Percentiles rank a stretch among this genome's conserved stretches.
Conservation (phyloP, 2,797 vertebrate species). For the Microtus obscurus region DNA sequence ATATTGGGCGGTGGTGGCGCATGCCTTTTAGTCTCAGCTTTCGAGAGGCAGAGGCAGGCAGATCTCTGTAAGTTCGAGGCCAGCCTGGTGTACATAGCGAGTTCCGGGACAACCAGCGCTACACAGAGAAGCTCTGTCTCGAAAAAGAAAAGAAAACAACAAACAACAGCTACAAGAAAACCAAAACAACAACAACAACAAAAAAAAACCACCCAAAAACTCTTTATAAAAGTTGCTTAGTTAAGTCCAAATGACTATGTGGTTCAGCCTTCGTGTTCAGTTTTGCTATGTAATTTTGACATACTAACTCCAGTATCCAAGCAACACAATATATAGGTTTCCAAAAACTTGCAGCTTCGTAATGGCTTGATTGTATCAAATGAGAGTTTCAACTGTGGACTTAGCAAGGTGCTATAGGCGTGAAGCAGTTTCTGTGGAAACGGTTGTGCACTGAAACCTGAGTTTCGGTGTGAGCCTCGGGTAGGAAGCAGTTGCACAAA, state of each 20-base stretch:
- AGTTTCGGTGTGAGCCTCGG: background rate
- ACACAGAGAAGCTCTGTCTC: background rate
- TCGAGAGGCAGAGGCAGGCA: background rate
- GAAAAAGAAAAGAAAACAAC: background rate
- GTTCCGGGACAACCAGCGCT: background rate
- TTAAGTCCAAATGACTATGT: background rate
- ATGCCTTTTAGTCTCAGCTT: background rate
- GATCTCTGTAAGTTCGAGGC: background rate
- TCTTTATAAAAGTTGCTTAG: background rate
- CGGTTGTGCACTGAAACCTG: constrained; percentile 6
- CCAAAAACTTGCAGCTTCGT: constrained; percentile 12
- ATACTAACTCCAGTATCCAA: background rate
- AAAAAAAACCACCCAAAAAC: background rate
- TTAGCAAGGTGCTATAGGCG: background rate
- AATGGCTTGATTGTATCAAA: background rate
- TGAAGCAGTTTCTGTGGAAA: constrained; percentile 57
- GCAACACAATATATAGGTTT: background rate
- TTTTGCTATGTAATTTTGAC: constrained; percentile 41
- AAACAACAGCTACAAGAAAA: too few species aligned
- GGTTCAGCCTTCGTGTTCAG: background rate
- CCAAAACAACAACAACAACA: too few species aligned
- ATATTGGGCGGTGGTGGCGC: background rate
- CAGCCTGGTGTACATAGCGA: background rate
- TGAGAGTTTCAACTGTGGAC: constrained; percentile 31
- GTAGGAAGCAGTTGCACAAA: constrained; percentile 1